phyloP scores from a whole-genome alignment of 2,888 invertebrate species.

The Zeuzera pyrina region DNA sequence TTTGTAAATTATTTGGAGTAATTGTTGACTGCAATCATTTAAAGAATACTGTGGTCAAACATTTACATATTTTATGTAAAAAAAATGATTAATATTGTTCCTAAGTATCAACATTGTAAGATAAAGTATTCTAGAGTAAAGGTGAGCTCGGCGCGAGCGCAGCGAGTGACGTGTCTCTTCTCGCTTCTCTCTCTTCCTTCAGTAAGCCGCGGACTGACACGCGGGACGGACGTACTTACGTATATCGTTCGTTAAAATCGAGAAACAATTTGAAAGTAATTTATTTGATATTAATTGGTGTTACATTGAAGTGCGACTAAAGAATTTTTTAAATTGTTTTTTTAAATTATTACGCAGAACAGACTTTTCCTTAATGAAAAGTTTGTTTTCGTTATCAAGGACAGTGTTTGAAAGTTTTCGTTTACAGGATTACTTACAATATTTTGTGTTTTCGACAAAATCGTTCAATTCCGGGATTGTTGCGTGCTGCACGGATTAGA shows the following conservation, averaged over 20 bases:
- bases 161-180: slow-evolving; percentile 57
- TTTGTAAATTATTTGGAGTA: no score
- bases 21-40: no score
- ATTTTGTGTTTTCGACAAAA: slow-evolving; percentile 31
- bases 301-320: slow-evolving; percentile 20
- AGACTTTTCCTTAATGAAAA: slow-evolving; percentile 27
- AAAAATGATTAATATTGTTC: no score
- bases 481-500: slow-evolving; percentile 28
- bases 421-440: slow-evolving; percentile 24
- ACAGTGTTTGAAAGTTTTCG: slow-evolving; percentile 50
- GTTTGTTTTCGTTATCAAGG: slow-evolving; percentile 36
- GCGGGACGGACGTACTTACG: slow-evolving; percentile 33
- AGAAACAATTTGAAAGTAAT: slow-evolving; percentile 18
- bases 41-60: no score
- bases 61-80: no score
- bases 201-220: slow-evolving; percentile 55
- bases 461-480: slow-evolving; percentile 51
- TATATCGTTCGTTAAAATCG: slow-evolving; percentile 15
- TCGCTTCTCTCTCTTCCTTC: slow-evolving; percentile 48
- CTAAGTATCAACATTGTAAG: slow-evolving; percentile 37
- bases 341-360: slow-evolving; percentile 4
- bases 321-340: neutral
- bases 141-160: slow-evolving; percentile 64
- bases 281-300: slow-evolving; percentile 43
- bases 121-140: slow-evolving; percentile 44